phyloP scores from a whole-genome alignment of 2,888 invertebrate genomes.

The Hirtodrosophila trivittata region DNA sequence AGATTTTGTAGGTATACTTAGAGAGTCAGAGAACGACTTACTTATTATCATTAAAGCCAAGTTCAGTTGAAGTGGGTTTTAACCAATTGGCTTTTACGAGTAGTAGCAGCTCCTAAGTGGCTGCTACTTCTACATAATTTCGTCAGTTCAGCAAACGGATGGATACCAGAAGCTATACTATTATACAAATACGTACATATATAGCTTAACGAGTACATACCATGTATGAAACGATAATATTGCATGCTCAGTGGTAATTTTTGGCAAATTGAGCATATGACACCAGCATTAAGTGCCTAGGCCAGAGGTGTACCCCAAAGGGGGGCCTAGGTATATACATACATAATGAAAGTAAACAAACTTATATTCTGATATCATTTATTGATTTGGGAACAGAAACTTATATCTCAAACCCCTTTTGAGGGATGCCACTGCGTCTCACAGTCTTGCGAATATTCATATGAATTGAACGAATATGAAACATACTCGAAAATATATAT shows the following conservation, averaged over 20 bases:
- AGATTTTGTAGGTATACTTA: not conserved
- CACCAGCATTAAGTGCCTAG: slow-evolving; percentile 42
- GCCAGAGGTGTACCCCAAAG: slow-evolving; percentile 29
- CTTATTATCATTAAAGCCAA: slow-evolving; percentile 13
- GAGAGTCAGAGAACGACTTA: not conserved
- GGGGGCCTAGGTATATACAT: slow-evolving; percentile 5
- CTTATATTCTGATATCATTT: no score
- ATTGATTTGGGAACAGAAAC: no score
- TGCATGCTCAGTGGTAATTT: slow-evolving; percentile 66
- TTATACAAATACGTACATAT: no score
- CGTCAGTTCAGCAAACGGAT: slow-evolving; percentile 25
- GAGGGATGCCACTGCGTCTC: no score
- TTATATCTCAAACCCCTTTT: no score
- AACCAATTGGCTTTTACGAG: no score
- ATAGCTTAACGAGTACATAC: not conserved
- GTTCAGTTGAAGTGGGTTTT: slow-evolving; percentile 2
- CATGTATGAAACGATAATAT: slow-evolving; percentile 30
- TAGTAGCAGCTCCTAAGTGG: no score
- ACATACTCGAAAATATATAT: no score
- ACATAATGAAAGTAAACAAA: not conserved
- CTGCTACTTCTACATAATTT: slow-evolving; percentile 24
- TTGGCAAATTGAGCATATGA: slow-evolving; percentile 44
- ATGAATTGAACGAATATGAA: no score
- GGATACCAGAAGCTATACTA: slow-evolving; percentile 26
- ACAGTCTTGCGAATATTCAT: no score